Percentiles rank a stretch among this genome's conserved stretches.
These are phyloP conservation scores for Boloria euphrosyne DNA, from an alignment of 2,888 invertebrate genomes.

Conservation along the genomic window DNA sequence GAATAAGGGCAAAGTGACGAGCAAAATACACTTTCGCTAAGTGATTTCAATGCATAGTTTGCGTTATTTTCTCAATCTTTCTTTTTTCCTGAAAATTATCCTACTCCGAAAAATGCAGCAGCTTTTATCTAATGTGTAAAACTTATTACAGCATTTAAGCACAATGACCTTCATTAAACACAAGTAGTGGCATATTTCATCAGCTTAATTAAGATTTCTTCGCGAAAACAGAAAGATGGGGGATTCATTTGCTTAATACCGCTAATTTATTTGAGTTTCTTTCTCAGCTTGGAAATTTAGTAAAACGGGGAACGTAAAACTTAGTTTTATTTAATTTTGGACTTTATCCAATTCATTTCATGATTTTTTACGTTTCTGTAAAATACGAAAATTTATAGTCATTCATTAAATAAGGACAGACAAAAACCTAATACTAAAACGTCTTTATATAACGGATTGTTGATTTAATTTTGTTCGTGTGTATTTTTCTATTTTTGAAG, in stretches of 20 bases:
- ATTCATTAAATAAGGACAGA: background rate
- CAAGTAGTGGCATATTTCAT: constrained; percentile 40
- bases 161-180: constrained; percentile 22
- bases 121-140: constrained; percentile 1
- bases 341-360: background rate
- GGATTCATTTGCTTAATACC: constrained; percentile 43
- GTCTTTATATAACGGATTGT: too few species aligned
- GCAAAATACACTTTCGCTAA: too few species aligned
- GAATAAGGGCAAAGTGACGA: too few species aligned
- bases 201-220: constrained; percentile 46
- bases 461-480: too few species aligned
- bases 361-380: background rate
- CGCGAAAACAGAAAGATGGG: constrained; percentile 39
- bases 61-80: too few species aligned
- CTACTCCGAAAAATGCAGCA: too few species aligned
- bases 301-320: constrained; percentile 1
- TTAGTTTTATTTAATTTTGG: background rate
- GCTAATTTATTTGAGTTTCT: constrained; percentile 37
- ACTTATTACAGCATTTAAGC: constrained; percentile 10
- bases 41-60: too few species aligned
- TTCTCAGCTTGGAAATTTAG: constrained; percentile 19
- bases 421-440: too few species aligned
- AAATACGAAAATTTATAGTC: background rate
- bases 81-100: too few species aligned
- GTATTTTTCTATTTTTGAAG: too few species aligned